Base-by-base conservation (phyloP, 1,140 invertebrate species). In the Nylanderia fulva region DNA sequence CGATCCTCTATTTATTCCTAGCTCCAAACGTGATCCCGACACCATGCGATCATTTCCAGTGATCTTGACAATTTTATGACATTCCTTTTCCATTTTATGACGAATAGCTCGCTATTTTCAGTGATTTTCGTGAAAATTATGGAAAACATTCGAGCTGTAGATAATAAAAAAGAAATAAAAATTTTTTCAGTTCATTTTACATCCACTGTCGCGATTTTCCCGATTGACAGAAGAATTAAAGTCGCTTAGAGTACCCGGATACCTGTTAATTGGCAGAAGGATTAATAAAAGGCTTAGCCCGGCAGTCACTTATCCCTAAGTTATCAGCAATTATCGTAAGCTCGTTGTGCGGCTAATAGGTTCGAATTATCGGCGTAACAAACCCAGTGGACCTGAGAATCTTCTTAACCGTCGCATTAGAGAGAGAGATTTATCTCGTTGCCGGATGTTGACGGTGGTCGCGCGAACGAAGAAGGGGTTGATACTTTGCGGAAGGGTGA, bases 361-460 rank as follows among this genome's bases (percentile, higher is more conserved):
- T 33, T n/a, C 64, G 77, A 80, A 45, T 82, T 82, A 72, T 82
- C 66, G 61, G 24, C 52, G 29, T 39, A 39, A 68, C 63, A 79
- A 33, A 48, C n/a, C 21, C 52, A 21, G n/a, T n/a, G n/a, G n/a
- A n/a, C n/a, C n/a, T n/a, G n/a, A n/a, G 36, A 56, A 45, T 82
- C 54, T 82, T 82, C 54, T 82, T 71, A 71, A 82, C 36, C 66
- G 2, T 68, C 63, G 76, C 63, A 72, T 82, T 72, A 82, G 52
- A 33, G 77, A 45, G 77, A 82, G 77, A 45, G 77, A 82, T 82
- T 72, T 71, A 71, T 33, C 29, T 72, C 27, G 39, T 0, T 29
- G 29, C 36, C 8, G 36, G 11, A 13, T 80, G 29, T 76, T 24
- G 21, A 11, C 11, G 33, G 6, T 9, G 45, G 45, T 48, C 45